Evolutionary conservation across 2,888 invertebrate genomes (phyloP), one percentile per base, ranked within the genome.

Genomic region (Leucophora obtusa): DNA sequence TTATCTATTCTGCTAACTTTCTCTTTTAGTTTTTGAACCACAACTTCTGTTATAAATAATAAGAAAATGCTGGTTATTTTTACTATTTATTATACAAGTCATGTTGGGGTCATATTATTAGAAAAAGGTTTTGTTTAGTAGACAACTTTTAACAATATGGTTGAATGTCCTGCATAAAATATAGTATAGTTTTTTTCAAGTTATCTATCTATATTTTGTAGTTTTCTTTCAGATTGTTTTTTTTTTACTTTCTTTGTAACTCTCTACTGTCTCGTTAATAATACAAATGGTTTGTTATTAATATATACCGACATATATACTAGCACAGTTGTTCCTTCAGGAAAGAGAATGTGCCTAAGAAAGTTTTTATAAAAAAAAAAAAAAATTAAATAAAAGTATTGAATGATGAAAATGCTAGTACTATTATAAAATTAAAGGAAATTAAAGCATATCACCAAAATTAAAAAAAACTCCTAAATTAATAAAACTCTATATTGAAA

Each of bases 91-190:
- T 60, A 54, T 54, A 60, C 17, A 43, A 60, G 43, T 51, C 59
- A 38, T 59, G 58, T 17, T 59, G 35, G 66, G 58, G 63, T 72
- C 72, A 65, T 47, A 18, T 10, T 65, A 21, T 24, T 14, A 38
- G 21, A 24, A 21, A 54, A 54, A 62, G 10, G 21, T 62, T 62
- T 47, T 54, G 38, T 43, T 62, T 10, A 1, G 11, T 62, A 62
- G 21, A 75, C 53, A 35, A 33, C 33, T 62, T 59, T 50, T 38
- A 56, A 18, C 28, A 54, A 70, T 58, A 58, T 63, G 58, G 69
- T 59, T 63, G 69, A 76, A 76, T 70, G 70, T 70, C 70, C 70
- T 58, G 51, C 43, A 15, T 6, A 59, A 35, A 17, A 7, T 28
- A 38, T 38, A 38, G 33, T 28, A 47, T n/a, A 18, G 17, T 51